Conservation (phyloP, 1,140 invertebrate genomes). For the Nasonia longicornis region DNA sequence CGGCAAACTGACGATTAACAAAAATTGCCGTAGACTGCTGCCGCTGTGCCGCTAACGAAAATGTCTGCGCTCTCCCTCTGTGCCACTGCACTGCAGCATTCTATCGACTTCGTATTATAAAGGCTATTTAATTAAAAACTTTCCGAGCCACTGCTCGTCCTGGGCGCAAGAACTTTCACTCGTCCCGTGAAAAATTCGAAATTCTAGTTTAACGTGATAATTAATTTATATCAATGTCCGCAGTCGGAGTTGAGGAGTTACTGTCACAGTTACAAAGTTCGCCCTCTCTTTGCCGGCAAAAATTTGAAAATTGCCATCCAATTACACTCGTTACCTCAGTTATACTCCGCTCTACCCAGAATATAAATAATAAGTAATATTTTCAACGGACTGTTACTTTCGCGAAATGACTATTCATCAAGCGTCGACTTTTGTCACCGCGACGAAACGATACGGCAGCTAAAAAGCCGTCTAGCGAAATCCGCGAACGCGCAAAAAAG, state of each 20-base stretch:
- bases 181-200: not conserved
- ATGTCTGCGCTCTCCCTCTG: not conserved
- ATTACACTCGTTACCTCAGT: not conserved
- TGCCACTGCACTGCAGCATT: not conserved
- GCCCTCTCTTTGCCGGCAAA: not conserved
- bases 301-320: not conserved
- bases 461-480: conserved; percentile 8
- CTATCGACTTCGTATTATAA: conserved; percentile 13
- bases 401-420: not conserved
- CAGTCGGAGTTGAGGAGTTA: not conserved
- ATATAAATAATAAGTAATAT: too few species aligned
- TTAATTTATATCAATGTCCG: not conserved
- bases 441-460: not conserved
- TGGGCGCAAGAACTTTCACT: not conserved
- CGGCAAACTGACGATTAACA: conserved; percentile 40
- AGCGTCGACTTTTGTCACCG: not conserved
- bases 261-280: not conserved
- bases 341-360: not conserved
- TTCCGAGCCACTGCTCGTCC: not conserved
- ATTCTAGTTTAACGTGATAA: not conserved
- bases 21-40: conserved; percentile 18
- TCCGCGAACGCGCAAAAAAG: not conserved
- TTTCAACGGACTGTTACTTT: too few species aligned
- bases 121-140: conserved; percentile 34
- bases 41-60: conserved; percentile 4